Base-by-base conservation (phyloP, 35 echinoderm and acorn worm genomes). In the Ophiothrix spiculata region DNA sequence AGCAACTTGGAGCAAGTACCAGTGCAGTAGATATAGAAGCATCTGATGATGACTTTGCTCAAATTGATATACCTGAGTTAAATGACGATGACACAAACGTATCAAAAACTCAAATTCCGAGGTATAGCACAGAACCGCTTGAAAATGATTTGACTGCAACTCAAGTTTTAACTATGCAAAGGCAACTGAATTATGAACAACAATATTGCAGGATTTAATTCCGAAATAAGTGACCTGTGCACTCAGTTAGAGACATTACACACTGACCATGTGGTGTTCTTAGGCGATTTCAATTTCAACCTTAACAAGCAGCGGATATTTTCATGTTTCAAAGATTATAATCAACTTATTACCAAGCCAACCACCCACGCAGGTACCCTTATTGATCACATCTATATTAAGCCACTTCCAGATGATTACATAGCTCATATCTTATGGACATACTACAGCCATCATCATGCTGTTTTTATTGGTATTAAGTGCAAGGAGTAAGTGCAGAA, bases 161-260 rank as follows among this genome's bases (percentile, higher is more conserved):
- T 36, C 39, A 85, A 40, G 81, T 73, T 2, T 0, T 64, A 0
- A 37, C 2, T 39, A 40, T 91, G 64, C 16, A 74, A 12, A 85
- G 84, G 41, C 86, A 78, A 32, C 32, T 94, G 36, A 94, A 94
- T 79, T 23, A 78, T 32, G 79, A 82, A 45, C 92, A 94, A 77
- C 32, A n/a, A n/a, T n/a, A n/a, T n/a, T n/a, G n/a, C n/a, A n/a
- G n/a, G n/a, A n/a, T n/a, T n/a, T n/a, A n/a, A n/a, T n/a, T n/a
- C n/a, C n/a, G n/a, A n/a, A n/a, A n/a, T 49, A 49, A 49, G 19
- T 19, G 19, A 49, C 19, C 19, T 49, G 42, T 49, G 42, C 19
- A 49, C 42, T 19, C 42, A 49, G 19, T 10, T 49, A 19, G 42
- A 49, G 42, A 49, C 19, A 19, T 19, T 49, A 49, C 6, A 49